A percentile compares a stretch with the other conserved stretches of the same genome.
phyloP scores from a whole-genome alignment of 2,113 vertebrate species.

The Melanostigma gelatinosum region DNA sequence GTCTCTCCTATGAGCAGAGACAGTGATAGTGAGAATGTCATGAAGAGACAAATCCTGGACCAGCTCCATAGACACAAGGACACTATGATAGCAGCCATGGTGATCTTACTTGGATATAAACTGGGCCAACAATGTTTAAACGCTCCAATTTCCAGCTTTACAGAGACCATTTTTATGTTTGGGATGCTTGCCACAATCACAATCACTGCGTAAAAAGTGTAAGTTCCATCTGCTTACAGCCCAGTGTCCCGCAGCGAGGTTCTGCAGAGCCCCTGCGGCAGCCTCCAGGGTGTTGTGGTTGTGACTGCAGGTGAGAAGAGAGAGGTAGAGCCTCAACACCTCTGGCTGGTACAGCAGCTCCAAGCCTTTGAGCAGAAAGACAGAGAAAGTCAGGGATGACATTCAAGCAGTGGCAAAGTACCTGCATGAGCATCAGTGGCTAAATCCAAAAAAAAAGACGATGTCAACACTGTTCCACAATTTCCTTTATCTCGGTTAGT shows the following conservation, averaged over 20 bases:
- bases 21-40: background rate
- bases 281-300: constrained; percentile 98
- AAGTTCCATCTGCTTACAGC: constrained; percentile 76
- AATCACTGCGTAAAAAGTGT: background rate
- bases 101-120: background rate
- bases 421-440: background rate
- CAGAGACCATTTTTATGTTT: background rate
- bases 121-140: background rate
- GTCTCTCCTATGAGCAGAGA: constrained; percentile 1
- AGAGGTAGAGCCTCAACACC: constrained; percentile 95
- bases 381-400: constrained; percentile 2
- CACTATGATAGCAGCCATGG: constrained; percentile 2
- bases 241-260: constrained; percentile 97
- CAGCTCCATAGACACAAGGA: constrained; percentile 7
- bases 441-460: background rate
- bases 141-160: background rate
- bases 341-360: constrained; percentile 97
- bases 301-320: constrained; percentile 95
- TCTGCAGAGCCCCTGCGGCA: constrained; percentile 94
- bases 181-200: background rate
- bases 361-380: constrained; percentile 84
- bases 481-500: background rate
- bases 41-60: constrained; percentile 9
- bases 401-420: background rate
- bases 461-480: background rate